These are phyloP conservation scores for Montipora cactus DNA, from an alignment of 64 coral and sea anemone genomes.

Conservation along the genomic window DNA sequence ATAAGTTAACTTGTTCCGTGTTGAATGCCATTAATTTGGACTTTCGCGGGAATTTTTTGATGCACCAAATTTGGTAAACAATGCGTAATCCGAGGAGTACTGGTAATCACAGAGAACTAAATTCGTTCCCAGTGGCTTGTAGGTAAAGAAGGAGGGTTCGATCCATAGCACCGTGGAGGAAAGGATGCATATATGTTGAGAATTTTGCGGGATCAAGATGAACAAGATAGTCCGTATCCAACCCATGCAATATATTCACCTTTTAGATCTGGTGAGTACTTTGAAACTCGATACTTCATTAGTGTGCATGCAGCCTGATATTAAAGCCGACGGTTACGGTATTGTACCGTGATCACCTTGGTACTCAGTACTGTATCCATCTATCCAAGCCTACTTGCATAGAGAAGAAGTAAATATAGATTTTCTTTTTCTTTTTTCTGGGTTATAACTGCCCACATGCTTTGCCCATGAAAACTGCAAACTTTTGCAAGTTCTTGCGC, in stretches of 20 bases:
- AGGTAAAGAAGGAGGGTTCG: background rate
- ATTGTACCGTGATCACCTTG: no score
- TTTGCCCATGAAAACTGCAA: no score
- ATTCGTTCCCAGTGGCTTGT: background rate
- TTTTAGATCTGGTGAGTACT: conserved; percentile 91
- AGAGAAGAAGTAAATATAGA: no score
- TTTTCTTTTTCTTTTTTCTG: no score
- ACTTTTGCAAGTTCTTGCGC: no score
- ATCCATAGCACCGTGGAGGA: no score
- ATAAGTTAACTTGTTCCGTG: background rate
- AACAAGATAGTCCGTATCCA: conserved; percentile 93
- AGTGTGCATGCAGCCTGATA: background rate
- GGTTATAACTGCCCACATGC: no score
- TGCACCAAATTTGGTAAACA: conserved; percentile 40
- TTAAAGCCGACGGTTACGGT: no score
- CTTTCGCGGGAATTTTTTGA: conserved; percentile 64
- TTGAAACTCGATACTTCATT: background rate
- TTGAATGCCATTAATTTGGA: conserved; percentile 18
- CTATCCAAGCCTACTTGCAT: no score
- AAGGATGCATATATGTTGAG: no score
- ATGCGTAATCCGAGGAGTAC: background rate
- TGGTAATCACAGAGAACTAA: background rate
- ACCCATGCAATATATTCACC: conserved; percentile 89
- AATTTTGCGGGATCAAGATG: conserved; percentile 64
- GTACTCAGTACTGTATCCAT: no score